These are phyloP conservation scores for Erebia epiphron DNA, from an alignment of 2,888 invertebrate genomes.

Conservation along the genomic window DNA sequence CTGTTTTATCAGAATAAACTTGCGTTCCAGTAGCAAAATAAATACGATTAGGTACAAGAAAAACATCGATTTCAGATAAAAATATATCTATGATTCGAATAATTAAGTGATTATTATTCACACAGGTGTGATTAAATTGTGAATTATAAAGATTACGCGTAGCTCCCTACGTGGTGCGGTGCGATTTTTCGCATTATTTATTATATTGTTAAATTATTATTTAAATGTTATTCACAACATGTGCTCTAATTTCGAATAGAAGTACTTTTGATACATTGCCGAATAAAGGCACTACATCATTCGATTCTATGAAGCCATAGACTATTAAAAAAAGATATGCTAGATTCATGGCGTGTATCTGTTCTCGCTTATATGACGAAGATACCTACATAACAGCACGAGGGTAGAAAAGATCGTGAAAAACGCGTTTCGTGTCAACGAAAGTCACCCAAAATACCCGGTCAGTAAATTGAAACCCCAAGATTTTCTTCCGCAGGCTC, in stretches of 20 bases:
- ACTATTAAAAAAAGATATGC: too few relatives aligned
- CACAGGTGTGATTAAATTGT: constrained; percentile 12
- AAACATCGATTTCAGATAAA: not conserved
- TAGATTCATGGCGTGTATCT: too few relatives aligned
- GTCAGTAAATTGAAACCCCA: too few relatives aligned
- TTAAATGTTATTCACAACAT: not conserved
- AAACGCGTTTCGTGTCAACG: too few relatives aligned
- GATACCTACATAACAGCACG: too few relatives aligned
- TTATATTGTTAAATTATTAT: constrained; percentile 16
- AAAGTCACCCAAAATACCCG: too few relatives aligned
- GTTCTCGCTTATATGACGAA: too few relatives aligned
- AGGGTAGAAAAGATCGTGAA: too few relatives aligned
- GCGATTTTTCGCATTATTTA: constrained; percentile 9
- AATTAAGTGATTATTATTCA: constrained; percentile 17
- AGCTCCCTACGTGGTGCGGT: constrained; percentile 1
- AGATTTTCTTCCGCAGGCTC: too few relatives aligned
- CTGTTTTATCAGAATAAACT: not conserved
- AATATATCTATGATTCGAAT: not conserved
- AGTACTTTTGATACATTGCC: not conserved
- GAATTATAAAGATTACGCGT: constrained; percentile 11
- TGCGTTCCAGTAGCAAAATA: not conserved
- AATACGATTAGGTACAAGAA: not conserved
- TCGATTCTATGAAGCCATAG: too few relatives aligned
- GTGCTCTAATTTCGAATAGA: constrained; percentile 2
- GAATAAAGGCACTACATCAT: not conserved